These are phyloP conservation scores for Macrobrachium rosenbergii DNA, from an alignment of 1,140 invertebrate species.

Conservation along the genomic window DNA sequence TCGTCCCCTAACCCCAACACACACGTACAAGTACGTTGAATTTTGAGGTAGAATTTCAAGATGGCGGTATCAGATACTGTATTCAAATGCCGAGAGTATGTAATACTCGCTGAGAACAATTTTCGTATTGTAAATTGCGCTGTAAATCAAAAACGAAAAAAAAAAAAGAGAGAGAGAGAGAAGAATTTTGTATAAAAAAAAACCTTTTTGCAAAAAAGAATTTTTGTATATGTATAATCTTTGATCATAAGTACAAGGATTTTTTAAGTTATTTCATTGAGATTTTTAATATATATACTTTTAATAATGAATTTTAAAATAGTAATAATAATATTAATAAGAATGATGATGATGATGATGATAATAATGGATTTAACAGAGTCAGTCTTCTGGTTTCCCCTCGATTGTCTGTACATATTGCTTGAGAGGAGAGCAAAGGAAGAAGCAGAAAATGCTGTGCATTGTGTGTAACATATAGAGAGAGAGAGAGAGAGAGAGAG, in stretches of 20 bases:
- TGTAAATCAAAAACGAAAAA: too few species aligned
- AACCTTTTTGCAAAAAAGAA: slow-evolving; percentile 45
- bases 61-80: slow-evolving; percentile 61
- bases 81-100: slow-evolving; percentile 57
- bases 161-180: slow-evolving; percentile 51
- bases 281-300: slow-evolving; percentile 65
- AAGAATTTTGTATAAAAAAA: slow-evolving; percentile 53
- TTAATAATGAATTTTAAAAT: slow-evolving; percentile 64
- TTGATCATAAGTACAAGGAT: slow-evolving; percentile 62
- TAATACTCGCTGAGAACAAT: slow-evolving; percentile 58
- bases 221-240: slow-evolving; percentile 60
- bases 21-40: slow-evolving; percentile 38
- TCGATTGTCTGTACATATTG: slow-evolving; percentile 61
- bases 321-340: background rate
- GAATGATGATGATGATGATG: too few species aligned
- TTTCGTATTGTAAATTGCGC: slow-evolving; percentile 50
- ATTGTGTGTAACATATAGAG: slow-evolving; percentile 41
- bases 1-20: slow-evolving; percentile 7
- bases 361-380: background rate
- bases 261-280: slow-evolving; percentile 65
- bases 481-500: too few species aligned
- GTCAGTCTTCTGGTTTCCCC: slow-evolving; percentile 61
- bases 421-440: slow-evolving; percentile 53
- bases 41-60: slow-evolving; percentile 24
- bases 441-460: slow-evolving; percentile 60